A percentile compares a stretch with the other conserved stretches of the same genome.
Conservation (phyloP, 2,888 invertebrate genomes). For the Tuta absoluta region DNA sequence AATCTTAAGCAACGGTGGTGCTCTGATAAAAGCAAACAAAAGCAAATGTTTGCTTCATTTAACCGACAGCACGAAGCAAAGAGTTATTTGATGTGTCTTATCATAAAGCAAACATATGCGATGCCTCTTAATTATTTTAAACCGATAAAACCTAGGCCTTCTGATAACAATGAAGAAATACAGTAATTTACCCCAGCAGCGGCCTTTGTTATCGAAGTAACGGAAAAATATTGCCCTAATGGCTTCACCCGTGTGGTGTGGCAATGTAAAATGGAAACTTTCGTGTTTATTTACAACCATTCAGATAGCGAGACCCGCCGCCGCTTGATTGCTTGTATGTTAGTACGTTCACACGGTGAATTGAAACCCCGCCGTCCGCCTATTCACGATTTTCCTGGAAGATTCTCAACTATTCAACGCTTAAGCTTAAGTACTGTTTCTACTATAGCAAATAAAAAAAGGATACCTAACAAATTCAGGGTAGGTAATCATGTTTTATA, state of each 20-base stretch:
- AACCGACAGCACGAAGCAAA: not conserved
- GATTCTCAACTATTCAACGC: not conserved
- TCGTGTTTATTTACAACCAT: not conserved
- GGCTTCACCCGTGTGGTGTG: constrained; percentile 1
- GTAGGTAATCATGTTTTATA: too few relatives aligned
- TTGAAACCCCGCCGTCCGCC: not conserved
- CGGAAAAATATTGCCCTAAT: constrained; percentile 14
- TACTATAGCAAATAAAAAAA: too few relatives aligned
- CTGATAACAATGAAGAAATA: constrained; percentile 7
- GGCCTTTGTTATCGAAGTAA: not conserved
- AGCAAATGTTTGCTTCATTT: not conserved
- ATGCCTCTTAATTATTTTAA: not conserved
- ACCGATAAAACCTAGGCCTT: not conserved
- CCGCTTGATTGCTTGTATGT: not conserved
- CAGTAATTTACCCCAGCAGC: constrained; percentile 4
- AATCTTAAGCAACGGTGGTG: too few relatives aligned
- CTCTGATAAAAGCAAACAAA: not conserved
- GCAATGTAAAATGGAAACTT: not conserved
- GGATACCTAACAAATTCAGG: too few relatives aligned
- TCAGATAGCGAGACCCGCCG: not conserved
- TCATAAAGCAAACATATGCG: not conserved
- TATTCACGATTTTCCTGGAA: not conserved
- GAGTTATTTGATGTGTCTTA: not conserved
- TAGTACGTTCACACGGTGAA: not conserved
- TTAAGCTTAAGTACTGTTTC: too few relatives aligned